These are phyloP conservation scores for Andricus quercusramuli DNA, from an alignment of 2,888 invertebrate species.

Conservation along the genomic window DNA sequence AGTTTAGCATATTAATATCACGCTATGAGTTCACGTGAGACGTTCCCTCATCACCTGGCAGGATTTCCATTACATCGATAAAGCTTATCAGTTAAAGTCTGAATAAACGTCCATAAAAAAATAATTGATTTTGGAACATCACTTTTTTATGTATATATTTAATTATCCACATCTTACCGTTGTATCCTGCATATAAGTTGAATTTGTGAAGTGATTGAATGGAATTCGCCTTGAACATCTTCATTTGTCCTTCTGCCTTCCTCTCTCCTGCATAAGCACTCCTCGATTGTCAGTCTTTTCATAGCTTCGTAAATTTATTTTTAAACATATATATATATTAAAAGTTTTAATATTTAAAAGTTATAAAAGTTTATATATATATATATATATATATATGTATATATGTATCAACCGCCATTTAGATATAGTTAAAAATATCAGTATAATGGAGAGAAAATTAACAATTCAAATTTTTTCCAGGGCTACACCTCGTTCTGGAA, in stretches of 20 bases:
- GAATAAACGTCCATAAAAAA: background rate
- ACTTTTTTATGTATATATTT: background rate
- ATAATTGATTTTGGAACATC: background rate
- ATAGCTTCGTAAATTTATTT: too few species aligned
- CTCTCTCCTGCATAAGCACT: too few species aligned
- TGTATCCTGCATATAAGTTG: background rate
- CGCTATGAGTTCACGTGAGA: background rate
- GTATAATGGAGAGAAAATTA: background rate
- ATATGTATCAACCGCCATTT: too few species aligned
- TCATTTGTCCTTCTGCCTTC: background rate
- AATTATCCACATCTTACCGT: background rate
- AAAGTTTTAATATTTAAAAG: too few species aligned
- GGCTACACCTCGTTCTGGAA: conserved; percentile 99
- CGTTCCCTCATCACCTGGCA: background rate
- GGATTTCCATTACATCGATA: background rate
- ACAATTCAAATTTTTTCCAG: conserved; percentile 80
- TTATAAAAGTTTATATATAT: too few species aligned
- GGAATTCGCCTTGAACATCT: conserved; percentile 17
- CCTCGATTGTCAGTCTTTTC: too few species aligned
- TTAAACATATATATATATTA: too few species aligned
- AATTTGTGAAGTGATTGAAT: conserved; percentile 18
- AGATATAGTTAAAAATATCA: background rate
- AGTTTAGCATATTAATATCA: background rate
- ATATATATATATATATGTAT: too few species aligned
- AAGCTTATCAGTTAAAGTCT: background rate